Conservation (phyloP, 2,888 invertebrate species). For the Parthenolecanium corni region DNA sequence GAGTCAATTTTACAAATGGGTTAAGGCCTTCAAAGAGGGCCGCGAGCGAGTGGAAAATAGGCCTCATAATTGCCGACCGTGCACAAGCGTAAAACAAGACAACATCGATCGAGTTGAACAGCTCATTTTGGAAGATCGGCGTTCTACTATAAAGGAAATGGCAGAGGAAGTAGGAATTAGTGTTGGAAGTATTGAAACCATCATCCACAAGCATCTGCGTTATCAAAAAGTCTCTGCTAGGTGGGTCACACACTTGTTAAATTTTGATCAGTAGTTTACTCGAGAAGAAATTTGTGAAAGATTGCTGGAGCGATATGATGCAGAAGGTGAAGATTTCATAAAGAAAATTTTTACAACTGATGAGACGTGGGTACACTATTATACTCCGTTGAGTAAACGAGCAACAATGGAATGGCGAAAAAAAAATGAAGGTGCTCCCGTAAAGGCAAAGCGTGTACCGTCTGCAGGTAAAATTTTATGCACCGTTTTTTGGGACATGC, state of each 20-base stretch:
- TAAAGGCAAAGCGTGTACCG: constrained; percentile 18
- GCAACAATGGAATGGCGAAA: constrained; percentile 12
- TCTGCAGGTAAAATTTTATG: constrained; percentile 29
- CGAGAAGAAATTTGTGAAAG: constrained; percentile 3
- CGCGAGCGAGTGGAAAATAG: constrained; percentile 12
- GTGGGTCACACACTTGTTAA: constrained; percentile 20
- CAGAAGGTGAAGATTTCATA: constrained; percentile 17
- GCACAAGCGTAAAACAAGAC: constrained; percentile 12
- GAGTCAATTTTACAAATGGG: constrained; percentile 10
- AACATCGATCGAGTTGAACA: constrained; percentile 12
- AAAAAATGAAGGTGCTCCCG: constrained; percentile 20
- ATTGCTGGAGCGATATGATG: constrained; percentile 17
- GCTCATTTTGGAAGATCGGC: constrained; percentile 12
- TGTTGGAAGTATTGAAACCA: constrained; percentile 11
- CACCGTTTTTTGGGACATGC: constrained; percentile 30
- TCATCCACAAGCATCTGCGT: constrained; percentile 13
- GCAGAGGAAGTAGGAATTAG: constrained; percentile 20
- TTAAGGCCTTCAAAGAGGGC: constrained; percentile 13
- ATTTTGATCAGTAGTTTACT: constrained; percentile 13
- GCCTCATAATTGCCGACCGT: constrained; percentile 14
- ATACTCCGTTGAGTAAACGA: constrained; percentile 13
- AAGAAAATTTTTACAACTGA: constrained; percentile 3
- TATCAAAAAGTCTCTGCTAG: constrained; percentile 20
- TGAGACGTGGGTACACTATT: constrained; percentile 16
- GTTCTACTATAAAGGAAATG: constrained; percentile 17